phyloP scores from a whole-genome alignment of 2,888 invertebrate genomes.

The Hyposoter didymator region DNA sequence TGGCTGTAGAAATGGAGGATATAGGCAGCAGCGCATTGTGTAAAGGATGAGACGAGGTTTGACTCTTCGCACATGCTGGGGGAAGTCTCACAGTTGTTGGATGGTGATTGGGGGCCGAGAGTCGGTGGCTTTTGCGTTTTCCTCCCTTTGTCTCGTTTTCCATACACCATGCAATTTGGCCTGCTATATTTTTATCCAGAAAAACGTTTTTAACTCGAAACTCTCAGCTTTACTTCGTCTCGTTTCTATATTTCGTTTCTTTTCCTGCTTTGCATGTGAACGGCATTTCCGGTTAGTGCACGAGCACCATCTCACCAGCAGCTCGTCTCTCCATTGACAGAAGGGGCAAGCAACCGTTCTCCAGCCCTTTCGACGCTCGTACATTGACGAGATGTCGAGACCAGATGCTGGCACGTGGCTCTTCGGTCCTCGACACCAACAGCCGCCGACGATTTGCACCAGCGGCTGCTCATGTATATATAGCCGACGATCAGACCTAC shows the following conservation, averaged over 20 bases:
- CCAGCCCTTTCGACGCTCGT: slow-evolving; percentile 59
- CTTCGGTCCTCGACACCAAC: slow-evolving; percentile 66
- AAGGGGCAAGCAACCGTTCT: slow-evolving; percentile 47
- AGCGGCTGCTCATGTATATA: slow-evolving; percentile 43
- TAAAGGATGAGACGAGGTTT: slow-evolving; percentile 50
- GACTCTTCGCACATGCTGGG: slow-evolving; percentile 63
- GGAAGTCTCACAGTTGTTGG: slow-evolving; percentile 44
- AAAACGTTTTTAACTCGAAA: neutral
- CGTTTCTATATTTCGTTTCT: slow-evolving; percentile 44
- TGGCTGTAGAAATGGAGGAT: slow-evolving; percentile 47
- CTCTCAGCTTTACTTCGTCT: slow-evolving; percentile 31
- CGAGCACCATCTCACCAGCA: slow-evolving; percentile 26
- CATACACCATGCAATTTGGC: slow-evolving; percentile 22
- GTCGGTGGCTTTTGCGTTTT: slow-evolving; percentile 54
- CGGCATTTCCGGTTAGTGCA: slow-evolving; percentile 17
- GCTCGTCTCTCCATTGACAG: slow-evolving; percentile 49
- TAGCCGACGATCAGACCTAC: neutral
- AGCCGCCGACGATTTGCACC: slow-evolving; percentile 73
- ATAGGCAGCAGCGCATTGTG: slow-evolving; percentile 39
- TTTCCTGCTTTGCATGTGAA: slow-evolving; percentile 32
- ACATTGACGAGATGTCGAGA: slow-evolving; percentile 79
- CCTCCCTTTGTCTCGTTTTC: slow-evolving; percentile 50
- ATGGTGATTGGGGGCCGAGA: slow-evolving; percentile 45
- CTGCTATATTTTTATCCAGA: slow-evolving; percentile 20
- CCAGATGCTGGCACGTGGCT: slow-evolving; percentile 76